phyloP scores from a whole-genome alignment of 2,797 vertebrate species.

The Lutjanus argentimaculatus region DNA sequence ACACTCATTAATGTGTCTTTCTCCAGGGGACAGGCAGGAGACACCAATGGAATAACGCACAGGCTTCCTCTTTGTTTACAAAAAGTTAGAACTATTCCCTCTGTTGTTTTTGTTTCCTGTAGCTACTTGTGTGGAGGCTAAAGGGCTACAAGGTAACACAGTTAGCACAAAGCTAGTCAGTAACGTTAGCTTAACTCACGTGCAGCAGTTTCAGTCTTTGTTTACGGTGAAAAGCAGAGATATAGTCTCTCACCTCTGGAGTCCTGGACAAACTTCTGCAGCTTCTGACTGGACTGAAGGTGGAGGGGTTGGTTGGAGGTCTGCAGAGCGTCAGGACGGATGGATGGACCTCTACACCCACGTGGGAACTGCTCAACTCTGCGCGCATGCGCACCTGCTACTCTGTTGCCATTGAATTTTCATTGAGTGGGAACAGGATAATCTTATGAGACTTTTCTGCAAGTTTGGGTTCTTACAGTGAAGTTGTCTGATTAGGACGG shows the following conservation, averaged over 20 bases:
- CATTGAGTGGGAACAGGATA: neutral
- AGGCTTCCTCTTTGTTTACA: neutral
- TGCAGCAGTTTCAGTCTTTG: slow-evolving; percentile 1
- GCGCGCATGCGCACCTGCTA: slow-evolving; percentile 65
- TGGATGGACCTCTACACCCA: slow-evolving; percentile 31
- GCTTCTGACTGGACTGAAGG: neutral
- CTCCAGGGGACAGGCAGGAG: neutral
- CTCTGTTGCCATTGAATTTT: neutral
- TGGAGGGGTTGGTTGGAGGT: neutral
- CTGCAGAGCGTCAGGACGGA: slow-evolving; percentile 1
- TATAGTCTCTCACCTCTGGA: neutral
- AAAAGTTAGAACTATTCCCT: neutral
- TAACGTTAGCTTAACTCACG: slow-evolving; percentile 53
- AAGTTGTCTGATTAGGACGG: neutral
- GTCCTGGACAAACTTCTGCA: neutral
- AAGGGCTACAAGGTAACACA: slow-evolving; percentile 6
- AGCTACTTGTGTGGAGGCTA: slow-evolving; percentile 8
- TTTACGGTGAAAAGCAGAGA: neutral
- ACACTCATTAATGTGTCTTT: neutral
- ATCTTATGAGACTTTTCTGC: neutral
- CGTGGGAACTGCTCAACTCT: slow-evolving; percentile 15
- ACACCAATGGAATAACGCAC: neutral
- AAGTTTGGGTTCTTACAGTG: neutral
- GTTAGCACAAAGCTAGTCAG: slow-evolving; percentile 53
- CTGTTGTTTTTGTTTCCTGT: neutral